Evolutionary conservation across 2,888 invertebrate genomes (phyloP).

Genomic region (Eupeodes latifasciatus): DNA sequence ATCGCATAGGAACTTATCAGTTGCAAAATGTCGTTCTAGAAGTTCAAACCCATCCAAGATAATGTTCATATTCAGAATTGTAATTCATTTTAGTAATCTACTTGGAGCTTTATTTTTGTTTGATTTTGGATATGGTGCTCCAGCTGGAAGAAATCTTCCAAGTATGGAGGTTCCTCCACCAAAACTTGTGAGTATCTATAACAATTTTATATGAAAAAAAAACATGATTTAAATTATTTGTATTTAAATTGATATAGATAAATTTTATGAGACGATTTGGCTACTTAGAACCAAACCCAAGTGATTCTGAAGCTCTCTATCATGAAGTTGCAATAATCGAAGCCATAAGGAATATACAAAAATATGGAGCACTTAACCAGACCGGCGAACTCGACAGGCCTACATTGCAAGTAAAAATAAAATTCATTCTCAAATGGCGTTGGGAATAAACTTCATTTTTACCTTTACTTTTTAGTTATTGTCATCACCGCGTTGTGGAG

Average conservation of each 20-base stretch:
- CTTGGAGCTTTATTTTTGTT: conserved; percentile 21
- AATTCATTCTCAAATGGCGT: neutral
- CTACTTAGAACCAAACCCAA: conserved; percentile 86
- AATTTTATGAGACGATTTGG: conserved; percentile 89
- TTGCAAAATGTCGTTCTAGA: conserved; percentile 61
- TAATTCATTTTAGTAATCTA: conserved; percentile 3
- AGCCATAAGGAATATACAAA: conserved; percentile 88
- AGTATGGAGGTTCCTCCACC: conserved; percentile 78
- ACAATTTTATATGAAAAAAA: neutral
- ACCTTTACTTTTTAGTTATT: conserved; percentile 85
- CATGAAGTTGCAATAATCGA: conserved; percentile 87
- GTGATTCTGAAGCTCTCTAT: conserved; percentile 87
- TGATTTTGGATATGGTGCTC: conserved; percentile 27
- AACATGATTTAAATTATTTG: neutral
- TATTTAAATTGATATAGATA: conserved; percentile 81
- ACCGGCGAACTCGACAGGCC: conserved; percentile 88
- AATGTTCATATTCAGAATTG: conserved; percentile 35
- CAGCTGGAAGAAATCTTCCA: conserved; percentile 35
- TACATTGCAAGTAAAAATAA: conserved; percentile 86
- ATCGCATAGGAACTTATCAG: conserved; percentile 52
- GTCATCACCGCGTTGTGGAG: conserved; percentile 88
- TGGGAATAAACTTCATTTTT: neutral
- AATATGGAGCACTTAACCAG: conserved; percentile 88
- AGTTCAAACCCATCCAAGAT: conserved; percentile 38
- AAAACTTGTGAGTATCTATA: conserved; percentile 76